phyloP scores from a whole-genome alignment of 2,888 invertebrate genomes.

The Pachycephus smyrnensis region DNA sequence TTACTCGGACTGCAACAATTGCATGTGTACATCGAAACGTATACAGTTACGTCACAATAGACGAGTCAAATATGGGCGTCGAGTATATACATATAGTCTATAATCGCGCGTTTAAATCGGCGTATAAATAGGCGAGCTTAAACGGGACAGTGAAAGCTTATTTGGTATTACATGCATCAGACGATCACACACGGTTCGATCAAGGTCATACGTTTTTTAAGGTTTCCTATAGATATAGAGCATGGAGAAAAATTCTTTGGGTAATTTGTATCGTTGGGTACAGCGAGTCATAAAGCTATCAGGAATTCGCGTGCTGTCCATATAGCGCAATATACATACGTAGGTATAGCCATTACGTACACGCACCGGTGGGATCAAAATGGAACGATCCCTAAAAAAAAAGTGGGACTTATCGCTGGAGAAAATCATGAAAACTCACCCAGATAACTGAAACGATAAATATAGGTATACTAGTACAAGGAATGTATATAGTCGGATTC shows the following conservation, averaged over 20 bases:
- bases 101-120: not conserved
- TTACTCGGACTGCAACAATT: conserved; percentile 26
- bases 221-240: not conserved
- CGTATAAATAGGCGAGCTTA: conserved; percentile 54
- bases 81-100: not conserved
- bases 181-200: not conserved
- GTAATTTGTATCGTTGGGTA: not conserved
- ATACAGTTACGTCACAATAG: not conserved
- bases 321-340: not conserved
- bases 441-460: not conserved
- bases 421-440: not conserved
- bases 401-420: not conserved
- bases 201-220: not conserved
- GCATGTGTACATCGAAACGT: not conserved
- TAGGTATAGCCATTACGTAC: not conserved
- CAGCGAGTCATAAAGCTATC: conserved; percentile 46
- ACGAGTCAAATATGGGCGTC: not conserved
- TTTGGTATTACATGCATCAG: not conserved
- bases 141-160: conserved; percentile 58
- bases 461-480: not conserved
- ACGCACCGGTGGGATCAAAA: not conserved
- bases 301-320: conserved; percentile 42
- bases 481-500: not conserved
- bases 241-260: not conserved
- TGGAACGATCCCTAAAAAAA: not conserved